Evolutionary conservation across 2,888 invertebrate genomes (phyloP).

Genomic region (Pheosia gnoma): DNA sequence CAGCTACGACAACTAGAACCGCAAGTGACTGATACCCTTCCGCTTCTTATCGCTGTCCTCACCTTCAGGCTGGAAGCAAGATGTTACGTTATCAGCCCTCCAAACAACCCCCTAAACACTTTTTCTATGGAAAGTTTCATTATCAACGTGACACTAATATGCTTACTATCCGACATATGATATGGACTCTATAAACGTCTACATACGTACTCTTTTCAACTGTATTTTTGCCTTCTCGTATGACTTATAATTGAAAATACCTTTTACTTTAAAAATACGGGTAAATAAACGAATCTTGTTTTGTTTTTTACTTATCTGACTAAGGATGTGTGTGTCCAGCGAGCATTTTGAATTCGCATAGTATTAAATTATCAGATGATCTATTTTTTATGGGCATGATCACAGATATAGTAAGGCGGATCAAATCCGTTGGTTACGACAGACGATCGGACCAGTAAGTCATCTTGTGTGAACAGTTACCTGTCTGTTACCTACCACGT

Average conservation of each 20-base stretch:
- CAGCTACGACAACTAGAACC: constrained; percentile 73
- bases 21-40: constrained; percentile 43
- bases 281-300: no score
- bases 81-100: constrained; percentile 43
- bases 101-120: constrained; percentile 5
- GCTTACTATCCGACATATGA: constrained; percentile 18
- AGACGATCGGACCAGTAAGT: no score
- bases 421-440: no score
- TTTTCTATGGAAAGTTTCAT: background rate
- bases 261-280: background rate
- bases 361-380: no score
- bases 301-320: no score
- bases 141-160: constrained; percentile 2
- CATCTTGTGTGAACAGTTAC: no score
- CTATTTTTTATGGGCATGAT: no score
- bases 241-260: background rate
- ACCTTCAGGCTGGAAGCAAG: constrained; percentile 50
- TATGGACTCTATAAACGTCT: constrained; percentile 12
- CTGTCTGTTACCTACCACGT: no score
- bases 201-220: constrained; percentile 19
- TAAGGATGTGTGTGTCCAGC: no score
- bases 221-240: constrained; percentile 12
- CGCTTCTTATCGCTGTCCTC: constrained; percentile 48
- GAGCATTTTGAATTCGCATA: no score
- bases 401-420: no score